These are phyloP conservation scores for Umimayanthus kanabou DNA, from an alignment of 92 coral and sea anemone species.

Conservation along the genomic window DNA sequence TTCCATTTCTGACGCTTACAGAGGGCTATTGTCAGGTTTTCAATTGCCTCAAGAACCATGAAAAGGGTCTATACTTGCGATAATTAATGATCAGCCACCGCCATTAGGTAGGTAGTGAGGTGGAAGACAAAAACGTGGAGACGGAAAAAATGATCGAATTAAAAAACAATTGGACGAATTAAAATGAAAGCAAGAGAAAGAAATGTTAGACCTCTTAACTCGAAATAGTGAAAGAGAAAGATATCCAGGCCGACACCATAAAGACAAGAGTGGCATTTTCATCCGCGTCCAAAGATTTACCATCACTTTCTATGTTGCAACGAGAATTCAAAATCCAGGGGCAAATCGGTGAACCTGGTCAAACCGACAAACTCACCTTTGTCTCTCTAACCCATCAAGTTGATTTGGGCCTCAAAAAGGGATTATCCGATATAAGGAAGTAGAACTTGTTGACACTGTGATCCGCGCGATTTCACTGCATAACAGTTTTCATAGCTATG, in stretches of 20 bases:
- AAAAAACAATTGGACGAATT: constrained; percentile 16
- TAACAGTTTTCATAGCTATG: no score
- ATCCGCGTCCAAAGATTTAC: not conserved
- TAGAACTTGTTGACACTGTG: no score
- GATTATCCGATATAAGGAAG: constrained; percentile 51
- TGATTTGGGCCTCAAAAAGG: constrained; percentile 60
- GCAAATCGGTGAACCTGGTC: constrained; percentile 53
- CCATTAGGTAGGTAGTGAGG: not conserved
- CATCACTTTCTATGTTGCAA: constrained; percentile 26
- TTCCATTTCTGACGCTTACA: no score
- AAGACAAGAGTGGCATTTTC: not conserved
- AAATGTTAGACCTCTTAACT: constrained; percentile 10
- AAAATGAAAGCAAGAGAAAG: constrained; percentile 27
- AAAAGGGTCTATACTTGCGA: no score
- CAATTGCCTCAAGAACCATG: no score
- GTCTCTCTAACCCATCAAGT: constrained; percentile 65
- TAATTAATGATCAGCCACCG: constrained; percentile 19
- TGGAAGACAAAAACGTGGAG: constrained; percentile 1
- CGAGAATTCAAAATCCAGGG: constrained; percentile 51
- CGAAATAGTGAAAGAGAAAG: constrained; percentile 5
- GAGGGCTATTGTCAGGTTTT: no score
- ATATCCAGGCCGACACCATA: not conserved
- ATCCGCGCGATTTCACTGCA: no score
- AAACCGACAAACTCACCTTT: constrained; percentile 56
- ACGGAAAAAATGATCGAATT: constrained; percentile 1